phyloP scores from a whole-genome alignment of 2,113 vertebrate genomes.

The Chionis minor region DNA sequence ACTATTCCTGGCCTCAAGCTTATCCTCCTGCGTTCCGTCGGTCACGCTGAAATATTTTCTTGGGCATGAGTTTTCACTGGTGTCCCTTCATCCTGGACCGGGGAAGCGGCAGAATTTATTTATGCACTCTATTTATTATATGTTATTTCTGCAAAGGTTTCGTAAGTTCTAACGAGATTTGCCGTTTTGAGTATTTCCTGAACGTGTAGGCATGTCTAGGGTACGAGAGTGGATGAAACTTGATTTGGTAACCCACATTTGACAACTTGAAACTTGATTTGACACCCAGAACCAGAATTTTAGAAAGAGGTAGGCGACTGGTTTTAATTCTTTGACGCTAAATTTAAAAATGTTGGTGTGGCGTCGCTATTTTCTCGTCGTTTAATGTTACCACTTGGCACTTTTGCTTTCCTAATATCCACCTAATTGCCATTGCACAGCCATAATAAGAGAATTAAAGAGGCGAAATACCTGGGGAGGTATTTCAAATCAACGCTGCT shows the following conservation, averaged over 20 bases:
- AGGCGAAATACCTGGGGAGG: not conserved
- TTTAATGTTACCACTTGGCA: not conserved
- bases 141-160: not conserved
- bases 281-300: not conserved
- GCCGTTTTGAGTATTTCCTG: not conserved
- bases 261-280: not conserved
- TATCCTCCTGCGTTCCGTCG: not conserved
- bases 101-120: not conserved
- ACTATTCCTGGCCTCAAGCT: not conserved
- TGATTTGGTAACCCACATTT: not conserved
- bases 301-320: not conserved
- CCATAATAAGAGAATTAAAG: not conserved
- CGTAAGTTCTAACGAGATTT: not conserved
- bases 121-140: not conserved
- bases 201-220: not conserved
- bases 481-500: not conserved
- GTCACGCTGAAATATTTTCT: not conserved
- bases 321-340: not conserved
- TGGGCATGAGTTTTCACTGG: not conserved
- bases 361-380: not conserved
- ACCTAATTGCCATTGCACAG: not conserved
- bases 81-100: not conserved
- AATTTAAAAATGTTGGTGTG: not conserved
- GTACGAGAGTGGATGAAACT: not conserved
- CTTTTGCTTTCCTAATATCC: not conserved